Percentiles rank a stretch among this genome's conserved stretches.
phyloP scores from a whole-genome alignment of 2,113 vertebrate genomes.

The rat (Rattus norvegicus) region DNA sequence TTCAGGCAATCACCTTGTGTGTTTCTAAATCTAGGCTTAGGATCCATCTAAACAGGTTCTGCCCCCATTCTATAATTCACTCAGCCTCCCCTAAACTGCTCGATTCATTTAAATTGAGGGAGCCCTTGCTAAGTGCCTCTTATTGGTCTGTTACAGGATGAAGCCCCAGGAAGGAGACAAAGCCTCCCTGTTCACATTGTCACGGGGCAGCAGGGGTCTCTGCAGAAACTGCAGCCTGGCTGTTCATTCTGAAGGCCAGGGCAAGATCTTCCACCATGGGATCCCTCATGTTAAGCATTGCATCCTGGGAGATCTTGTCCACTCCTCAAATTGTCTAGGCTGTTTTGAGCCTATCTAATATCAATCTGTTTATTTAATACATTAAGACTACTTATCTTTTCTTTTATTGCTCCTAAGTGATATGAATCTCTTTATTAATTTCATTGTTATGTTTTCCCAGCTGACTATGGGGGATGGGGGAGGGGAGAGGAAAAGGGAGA shows the following conservation, averaged over 20 bases:
- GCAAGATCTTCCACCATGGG: slow-evolving; percentile 37
- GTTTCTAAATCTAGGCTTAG: slow-evolving; percentile 51
- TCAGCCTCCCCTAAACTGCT: slow-evolving; percentile 14
- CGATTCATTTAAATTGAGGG: slow-evolving; percentile 40
- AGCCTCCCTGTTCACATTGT: slow-evolving; percentile 69
- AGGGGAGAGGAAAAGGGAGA: background rate
- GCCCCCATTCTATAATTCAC: slow-evolving; percentile 2
- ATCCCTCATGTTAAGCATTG: slow-evolving; percentile 29
- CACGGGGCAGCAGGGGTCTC: slow-evolving; percentile 64
- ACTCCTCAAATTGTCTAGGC: slow-evolving; percentile 52
- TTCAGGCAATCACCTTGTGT: background rate
- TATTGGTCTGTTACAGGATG: slow-evolving; percentile 67
- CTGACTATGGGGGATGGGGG: background rate
- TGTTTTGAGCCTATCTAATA: slow-evolving; percentile 56
- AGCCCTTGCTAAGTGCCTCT: slow-evolving; percentile 72
- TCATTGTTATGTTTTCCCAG: slow-evolving; percentile 27
- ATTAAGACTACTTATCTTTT: slow-evolving; percentile 16
- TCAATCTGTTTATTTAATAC: slow-evolving; percentile 50
- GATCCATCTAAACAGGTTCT: slow-evolving; percentile 15
- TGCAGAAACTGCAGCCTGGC: slow-evolving; percentile 40
- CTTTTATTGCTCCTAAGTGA: slow-evolving; percentile 61
- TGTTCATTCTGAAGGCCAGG: slow-evolving; percentile 63
- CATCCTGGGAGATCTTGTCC: slow-evolving; percentile 28
- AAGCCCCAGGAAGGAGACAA: slow-evolving; percentile 67
- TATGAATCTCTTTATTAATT: slow-evolving; percentile 54